These are phyloP conservation scores for Lepas anatifera DNA, from an alignment of 2,888 invertebrate species.

Conservation along the genomic window DNA sequence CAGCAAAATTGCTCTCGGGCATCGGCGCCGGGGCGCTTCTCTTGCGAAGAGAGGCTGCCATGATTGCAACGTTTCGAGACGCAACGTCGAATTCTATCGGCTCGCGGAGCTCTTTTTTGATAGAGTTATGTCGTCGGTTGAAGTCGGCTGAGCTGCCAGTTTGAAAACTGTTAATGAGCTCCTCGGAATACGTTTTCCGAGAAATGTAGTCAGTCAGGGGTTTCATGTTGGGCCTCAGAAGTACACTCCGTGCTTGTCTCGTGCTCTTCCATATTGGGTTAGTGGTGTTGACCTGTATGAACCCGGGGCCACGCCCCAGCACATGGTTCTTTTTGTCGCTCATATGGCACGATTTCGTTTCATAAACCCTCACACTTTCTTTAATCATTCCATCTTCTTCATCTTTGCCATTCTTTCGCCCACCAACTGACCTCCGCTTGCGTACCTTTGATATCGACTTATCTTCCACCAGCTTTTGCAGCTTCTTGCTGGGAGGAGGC, in stretches of 20 bases:
- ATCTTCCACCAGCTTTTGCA: background rate
- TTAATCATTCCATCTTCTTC: too few species aligned
- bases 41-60: background rate
- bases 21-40: background rate
- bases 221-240: background rate
- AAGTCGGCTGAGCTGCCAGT: too few species aligned
- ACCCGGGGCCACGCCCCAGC: too few species aligned
- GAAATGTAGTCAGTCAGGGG: background rate
- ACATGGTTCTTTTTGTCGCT: too few species aligned
- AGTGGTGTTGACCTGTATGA: too few species aligned
- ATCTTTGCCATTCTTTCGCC: too few species aligned
- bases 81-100: background rate
- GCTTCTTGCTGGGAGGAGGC: too few species aligned
- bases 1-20: too few species aligned
- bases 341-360: too few species aligned
- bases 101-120: background rate
- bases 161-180: constrained; percentile 1
- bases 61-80: background rate
- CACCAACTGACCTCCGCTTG: background rate
- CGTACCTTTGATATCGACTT: background rate
- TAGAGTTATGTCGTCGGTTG: background rate
- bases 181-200: background rate
- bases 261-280: too few species aligned
- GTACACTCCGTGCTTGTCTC: too few species aligned
- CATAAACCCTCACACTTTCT: too few species aligned